Conservation (phyloP, 2,888 invertebrate species). For the Ophion ventricosus region DNA sequence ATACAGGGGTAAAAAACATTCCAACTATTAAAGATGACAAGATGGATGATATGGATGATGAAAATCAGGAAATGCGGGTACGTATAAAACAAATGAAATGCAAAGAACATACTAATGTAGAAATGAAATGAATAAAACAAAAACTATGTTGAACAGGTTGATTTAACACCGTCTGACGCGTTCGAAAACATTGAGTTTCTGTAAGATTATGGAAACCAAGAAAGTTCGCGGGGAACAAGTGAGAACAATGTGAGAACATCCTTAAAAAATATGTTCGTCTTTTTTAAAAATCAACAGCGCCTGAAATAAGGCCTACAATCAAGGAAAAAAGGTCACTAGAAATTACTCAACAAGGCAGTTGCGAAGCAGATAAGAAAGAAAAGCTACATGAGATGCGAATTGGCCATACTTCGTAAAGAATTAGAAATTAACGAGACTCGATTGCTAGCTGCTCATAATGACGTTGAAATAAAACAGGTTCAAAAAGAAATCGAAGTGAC, state of each 20-base stretch:
- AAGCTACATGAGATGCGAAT: neutral
- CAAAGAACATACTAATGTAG: too few species aligned
- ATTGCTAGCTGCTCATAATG: neutral
- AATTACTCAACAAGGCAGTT: too few species aligned
- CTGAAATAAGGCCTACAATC: neutral
- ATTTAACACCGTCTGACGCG: neutral
- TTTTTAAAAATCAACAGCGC: neutral
- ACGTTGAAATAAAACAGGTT: neutral
- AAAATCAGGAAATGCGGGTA: neutral
- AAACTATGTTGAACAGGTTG: too few species aligned
- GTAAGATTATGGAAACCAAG: too few species aligned
- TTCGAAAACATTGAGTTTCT: neutral
- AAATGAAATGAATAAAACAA: neutral
- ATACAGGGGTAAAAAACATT: too few species aligned
- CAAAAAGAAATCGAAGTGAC: constrained; percentile 2
- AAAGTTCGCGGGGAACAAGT: too few species aligned
- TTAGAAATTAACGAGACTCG: neutral
- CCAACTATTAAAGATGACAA: neutral
- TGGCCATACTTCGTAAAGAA: neutral
- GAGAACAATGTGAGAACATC: too few species aligned
- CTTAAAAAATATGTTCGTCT: neutral
- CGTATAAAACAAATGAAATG: neutral
- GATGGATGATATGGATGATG: neutral
- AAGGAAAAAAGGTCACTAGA: neutral
- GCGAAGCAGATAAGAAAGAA: neutral